Evolutionary conservation across 2,113 vertebrate genomes (phyloP).

Genomic region (Menura novaehollandiae): DNA sequence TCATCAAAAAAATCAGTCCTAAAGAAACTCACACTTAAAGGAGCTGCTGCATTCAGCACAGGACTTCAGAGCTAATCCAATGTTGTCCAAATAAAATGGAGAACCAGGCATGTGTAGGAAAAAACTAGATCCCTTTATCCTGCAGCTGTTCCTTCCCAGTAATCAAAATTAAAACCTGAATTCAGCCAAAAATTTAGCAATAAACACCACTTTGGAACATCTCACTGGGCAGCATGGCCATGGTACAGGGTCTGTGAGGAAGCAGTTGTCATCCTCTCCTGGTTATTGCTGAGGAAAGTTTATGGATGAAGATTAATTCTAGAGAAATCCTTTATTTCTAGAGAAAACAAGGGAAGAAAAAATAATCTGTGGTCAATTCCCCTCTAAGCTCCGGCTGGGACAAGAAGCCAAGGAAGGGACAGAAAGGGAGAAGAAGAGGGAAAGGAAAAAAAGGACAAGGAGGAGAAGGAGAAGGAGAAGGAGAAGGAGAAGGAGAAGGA

Average conservation of each 20-base stretch:
- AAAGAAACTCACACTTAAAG: not conserved
- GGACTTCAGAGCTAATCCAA: not conserved
- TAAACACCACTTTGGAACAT: not conserved
- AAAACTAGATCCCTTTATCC: not conserved
- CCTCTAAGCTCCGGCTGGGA: not conserved
- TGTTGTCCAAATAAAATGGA: not conserved
- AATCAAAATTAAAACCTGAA: not conserved
- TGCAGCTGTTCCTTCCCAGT: not conserved
- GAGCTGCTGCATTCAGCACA: not conserved
- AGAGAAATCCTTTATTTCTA: not conserved
- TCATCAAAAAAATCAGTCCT: not conserved
- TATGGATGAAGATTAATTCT: not conserved
- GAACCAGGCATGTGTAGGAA: not conserved
- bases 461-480: too few species aligned
- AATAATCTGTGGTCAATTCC: accelerated
- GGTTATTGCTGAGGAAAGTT: not conserved
- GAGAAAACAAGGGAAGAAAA: not conserved
- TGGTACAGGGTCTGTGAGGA: not conserved
- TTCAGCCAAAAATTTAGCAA: not conserved
- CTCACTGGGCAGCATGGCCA: accelerated
- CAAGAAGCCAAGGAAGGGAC: not conserved
- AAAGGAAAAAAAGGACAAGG: not conserved
- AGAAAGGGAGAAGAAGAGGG: not conserved
- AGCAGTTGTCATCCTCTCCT: not conserved
- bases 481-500: not conserved